phyloP scores from a whole-genome alignment of 2,888 invertebrate genomes.

The Cheilosia grossa region DNA sequence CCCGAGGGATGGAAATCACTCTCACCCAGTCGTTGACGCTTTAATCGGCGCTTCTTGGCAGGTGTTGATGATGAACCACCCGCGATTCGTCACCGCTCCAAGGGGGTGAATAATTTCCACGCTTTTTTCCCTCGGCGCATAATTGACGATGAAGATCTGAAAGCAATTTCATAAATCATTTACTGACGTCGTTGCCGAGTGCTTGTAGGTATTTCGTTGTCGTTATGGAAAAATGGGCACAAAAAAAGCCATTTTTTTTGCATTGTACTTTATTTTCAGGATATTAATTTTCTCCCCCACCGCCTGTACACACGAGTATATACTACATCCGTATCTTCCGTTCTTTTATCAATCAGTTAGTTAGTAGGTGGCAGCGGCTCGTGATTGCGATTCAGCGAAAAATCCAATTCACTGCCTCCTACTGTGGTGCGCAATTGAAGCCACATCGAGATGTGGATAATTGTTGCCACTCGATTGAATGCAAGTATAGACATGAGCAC shows the following conservation, averaged over 20 bases:
- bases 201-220: constrained; percentile 52
- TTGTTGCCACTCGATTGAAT: constrained; percentile 71
- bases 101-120: constrained; percentile 50
- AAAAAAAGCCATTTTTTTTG: constrained; percentile 16
- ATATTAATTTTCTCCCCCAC: constrained; percentile 68
- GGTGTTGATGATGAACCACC: constrained; percentile 60
- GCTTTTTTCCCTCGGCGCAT: constrained; percentile 42
- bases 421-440: constrained; percentile 41
- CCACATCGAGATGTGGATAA: constrained; percentile 61
- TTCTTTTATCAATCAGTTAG: constrained; percentile 56
- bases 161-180: constrained; percentile 76
- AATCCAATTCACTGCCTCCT: constrained; percentile 67
- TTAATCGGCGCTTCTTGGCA: constrained; percentile 55
- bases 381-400: constrained; percentile 69
- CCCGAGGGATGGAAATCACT: constrained; percentile 29
- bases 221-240: constrained; percentile 28
- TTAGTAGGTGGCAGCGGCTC: constrained; percentile 1
- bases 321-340: constrained; percentile 11
- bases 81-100: constrained; percentile 39
- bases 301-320: neutral
- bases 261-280: constrained; percentile 43
- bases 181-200: constrained; percentile 62
- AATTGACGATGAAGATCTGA: constrained; percentile 75
- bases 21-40: constrained; percentile 8
- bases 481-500: constrained; percentile 46